Evolutionary conservation across 1,140 invertebrate genomes (phyloP).

Genomic region (Chelonus insularis): DNA sequence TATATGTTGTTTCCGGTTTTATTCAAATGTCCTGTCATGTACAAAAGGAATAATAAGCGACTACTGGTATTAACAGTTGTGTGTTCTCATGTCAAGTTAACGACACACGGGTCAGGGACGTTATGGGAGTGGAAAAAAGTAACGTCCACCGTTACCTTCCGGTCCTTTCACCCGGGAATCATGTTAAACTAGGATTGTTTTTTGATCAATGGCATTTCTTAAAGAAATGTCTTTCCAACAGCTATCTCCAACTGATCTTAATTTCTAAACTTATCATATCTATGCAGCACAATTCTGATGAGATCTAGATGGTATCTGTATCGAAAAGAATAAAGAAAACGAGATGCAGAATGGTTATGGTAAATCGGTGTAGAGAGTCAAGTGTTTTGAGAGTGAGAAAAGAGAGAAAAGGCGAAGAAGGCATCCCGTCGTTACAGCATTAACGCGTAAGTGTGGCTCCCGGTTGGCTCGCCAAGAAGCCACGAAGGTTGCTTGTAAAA

Average conservation of each 20-base stretch:
- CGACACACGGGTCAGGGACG: slow-evolving; percentile 23
- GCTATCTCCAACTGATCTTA: no score
- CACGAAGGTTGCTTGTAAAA: slow-evolving; percentile 27
- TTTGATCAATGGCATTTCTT: no score
- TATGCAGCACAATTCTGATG: no score
- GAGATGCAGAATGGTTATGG: no score
- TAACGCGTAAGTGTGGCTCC: slow-evolving; percentile 24
- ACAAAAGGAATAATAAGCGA: slow-evolving; percentile 5
- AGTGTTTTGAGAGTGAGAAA: slow-evolving; percentile 3
- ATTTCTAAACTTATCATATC: no score
- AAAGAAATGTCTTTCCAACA: no score
- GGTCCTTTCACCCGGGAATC: slow-evolving; percentile 25
- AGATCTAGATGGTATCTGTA: no score
- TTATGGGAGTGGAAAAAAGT: slow-evolving; percentile 24
- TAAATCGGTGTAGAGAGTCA: neutral
- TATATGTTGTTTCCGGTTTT: no score
- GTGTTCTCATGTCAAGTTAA: slow-evolving; percentile 15
- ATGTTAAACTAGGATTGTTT: slow-evolving; percentile 16
- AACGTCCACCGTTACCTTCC: slow-evolving; percentile 27
- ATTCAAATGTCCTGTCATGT: no score
- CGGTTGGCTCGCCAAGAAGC: slow-evolving; percentile 18
- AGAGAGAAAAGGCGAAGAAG: slow-evolving; percentile 22
- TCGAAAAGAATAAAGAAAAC: no score
- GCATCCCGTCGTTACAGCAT: slow-evolving; percentile 26
- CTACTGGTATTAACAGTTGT: neutral